phyloP scores from a whole-genome alignment of 1,140 invertebrate genomes.

The Conus ventricosus region DNA sequence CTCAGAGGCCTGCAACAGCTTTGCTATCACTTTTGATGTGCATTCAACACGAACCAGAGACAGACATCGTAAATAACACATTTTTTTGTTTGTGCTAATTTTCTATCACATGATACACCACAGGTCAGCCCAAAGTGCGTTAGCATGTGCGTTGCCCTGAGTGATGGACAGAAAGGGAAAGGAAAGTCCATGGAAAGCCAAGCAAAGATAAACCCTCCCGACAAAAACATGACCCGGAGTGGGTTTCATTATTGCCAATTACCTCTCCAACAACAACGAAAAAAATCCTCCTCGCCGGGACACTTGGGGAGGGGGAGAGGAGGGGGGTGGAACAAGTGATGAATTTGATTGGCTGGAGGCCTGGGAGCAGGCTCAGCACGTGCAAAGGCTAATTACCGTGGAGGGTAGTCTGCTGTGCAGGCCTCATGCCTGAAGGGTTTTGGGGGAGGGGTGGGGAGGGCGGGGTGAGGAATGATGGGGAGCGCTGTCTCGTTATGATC shows the following conservation, averaged over 20 bases:
- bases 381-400: conserved; percentile 2
- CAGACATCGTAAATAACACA: too few relatives aligned
- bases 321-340: neutral
- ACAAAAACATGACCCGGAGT: neutral
- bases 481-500: conserved; percentile 6
- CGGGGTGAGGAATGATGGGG: neutral
- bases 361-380: neutral
- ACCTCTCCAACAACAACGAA: neutral
- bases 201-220: too few relatives aligned
- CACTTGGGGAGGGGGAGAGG: neutral
- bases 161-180: too few relatives aligned
- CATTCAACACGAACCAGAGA: too few relatives aligned
- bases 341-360: conserved; percentile 13
- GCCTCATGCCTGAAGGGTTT: neutral
- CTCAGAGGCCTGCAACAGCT: too few relatives aligned
- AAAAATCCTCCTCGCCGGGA: neutral
- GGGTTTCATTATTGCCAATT: conserved; percentile 17
- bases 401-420: neutral
- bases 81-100: too few relatives aligned
- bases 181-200: too few relatives aligned
- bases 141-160: too few relatives aligned
- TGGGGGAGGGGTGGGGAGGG: too few relatives aligned
- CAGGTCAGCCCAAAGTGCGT: too few relatives aligned
- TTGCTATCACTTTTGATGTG: too few relatives aligned
- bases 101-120: too few relatives aligned